Conservation (phyloP, 1,140 invertebrate species). For the Lordiphosa stackelbergi region DNA sequence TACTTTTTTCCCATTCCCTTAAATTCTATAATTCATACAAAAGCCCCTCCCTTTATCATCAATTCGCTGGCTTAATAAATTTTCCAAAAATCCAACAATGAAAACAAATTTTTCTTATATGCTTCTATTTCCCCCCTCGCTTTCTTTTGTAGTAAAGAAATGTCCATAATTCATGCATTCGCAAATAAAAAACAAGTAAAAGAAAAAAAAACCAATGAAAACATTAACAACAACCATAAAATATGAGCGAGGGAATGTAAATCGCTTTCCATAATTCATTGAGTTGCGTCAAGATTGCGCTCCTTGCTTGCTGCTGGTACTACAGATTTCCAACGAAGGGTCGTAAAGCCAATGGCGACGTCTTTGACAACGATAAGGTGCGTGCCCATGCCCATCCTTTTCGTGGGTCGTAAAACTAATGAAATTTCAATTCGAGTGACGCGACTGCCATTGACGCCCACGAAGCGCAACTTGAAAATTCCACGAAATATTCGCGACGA, state of each 20-base stretch:
- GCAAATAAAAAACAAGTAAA: slow-evolving; percentile 55
- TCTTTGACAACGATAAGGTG: slow-evolving; percentile 26
- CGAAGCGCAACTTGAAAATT: slow-evolving; percentile 35
- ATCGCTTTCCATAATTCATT: slow-evolving; percentile 71
- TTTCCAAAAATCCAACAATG: slow-evolving; percentile 53
- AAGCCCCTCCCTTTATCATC: slow-evolving; percentile 5
- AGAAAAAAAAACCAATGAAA: slow-evolving; percentile 44
- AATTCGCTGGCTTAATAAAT: slow-evolving; percentile 52
- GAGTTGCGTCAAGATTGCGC: slow-evolving; percentile 32
- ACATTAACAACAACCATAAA: slow-evolving; percentile 70
- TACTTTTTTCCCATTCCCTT: too few species aligned
- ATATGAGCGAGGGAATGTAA: slow-evolving; percentile 67
- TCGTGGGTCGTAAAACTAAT: slow-evolving; percentile 66
- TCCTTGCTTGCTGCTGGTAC: slow-evolving; percentile 2
- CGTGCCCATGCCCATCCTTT: slow-evolving; percentile 36
- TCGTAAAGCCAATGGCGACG: slow-evolving; percentile 49
- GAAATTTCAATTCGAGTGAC: slow-evolving; percentile 70
- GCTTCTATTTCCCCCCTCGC: slow-evolving; percentile 22
- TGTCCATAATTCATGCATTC: slow-evolving; percentile 71
- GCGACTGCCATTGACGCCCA: slow-evolving; percentile 36
- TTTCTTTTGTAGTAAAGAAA: slow-evolving; percentile 50
- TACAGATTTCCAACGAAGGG: slow-evolving; percentile 52
- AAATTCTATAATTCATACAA: too few species aligned
- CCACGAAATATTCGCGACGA: slow-evolving; percentile 67
- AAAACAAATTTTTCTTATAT: slow-evolving; percentile 53